Evolutionary conservation across 2,888 invertebrate genomes (phyloP), one percentile per base, ranked within the genome.

Genomic region (Drosophila parthenogenetica): DNA sequence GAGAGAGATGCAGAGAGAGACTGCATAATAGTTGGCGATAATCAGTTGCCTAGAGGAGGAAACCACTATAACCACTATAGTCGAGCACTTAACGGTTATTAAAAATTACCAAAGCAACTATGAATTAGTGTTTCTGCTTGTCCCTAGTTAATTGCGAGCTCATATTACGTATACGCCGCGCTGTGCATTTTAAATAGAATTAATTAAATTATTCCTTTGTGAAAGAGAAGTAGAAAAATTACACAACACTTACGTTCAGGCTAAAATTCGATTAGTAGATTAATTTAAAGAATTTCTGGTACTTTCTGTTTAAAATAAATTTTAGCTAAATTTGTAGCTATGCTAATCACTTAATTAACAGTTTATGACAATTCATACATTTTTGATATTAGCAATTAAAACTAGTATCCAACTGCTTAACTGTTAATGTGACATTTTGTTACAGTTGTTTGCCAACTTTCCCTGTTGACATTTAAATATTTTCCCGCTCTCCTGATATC

Each of bases 71-170:
- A 45, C 65, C 46, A 29, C 29, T 29, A 29, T 29, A 29, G 16
- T 16, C 5, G 17, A 59, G 71, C 61, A 64, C 67, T 76, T 77
- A 61, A 70, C 58, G 25, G 25, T 70, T 35, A 77, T 75, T 77
- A 75, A 70, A 51, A 59, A 70, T 55, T 45, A 49, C 57, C 60
- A 39, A 29, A 42, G 40, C 49, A 46, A 35, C 46, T 45, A 32
- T 39, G 42, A 62, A 73, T 59, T 58, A 67, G 46, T 37, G 45
- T 39, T 46, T 43, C n/a, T 25, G 14, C 16, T 50, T 58, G 32
- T 37, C 16, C 10, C 40, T 35, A 40, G 35, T 43, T 17, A 46
- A 50, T 54, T 53, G 37, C 16, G 10, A 39, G 8, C 55, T 19
- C 16, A 48, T 13, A 69, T 54, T 42, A 60, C 42, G 43, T 45